Base-by-base conservation (phyloP, 2,888 invertebrate species). In the Polietes domitor region DNA sequence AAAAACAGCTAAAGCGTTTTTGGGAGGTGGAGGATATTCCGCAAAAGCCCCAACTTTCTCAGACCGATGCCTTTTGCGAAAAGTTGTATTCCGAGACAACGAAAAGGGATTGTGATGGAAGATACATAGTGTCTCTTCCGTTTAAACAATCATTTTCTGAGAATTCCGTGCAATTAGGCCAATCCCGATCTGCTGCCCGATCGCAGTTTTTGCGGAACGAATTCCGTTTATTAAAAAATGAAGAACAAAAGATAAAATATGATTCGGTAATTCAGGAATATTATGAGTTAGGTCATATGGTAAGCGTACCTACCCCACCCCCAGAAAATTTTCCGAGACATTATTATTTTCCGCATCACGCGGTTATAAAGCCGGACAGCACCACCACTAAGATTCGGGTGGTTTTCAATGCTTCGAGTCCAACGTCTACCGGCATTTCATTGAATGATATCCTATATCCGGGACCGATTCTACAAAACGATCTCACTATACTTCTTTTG, bases 21-120 rank as follows among this genome's bases (percentile, higher is more conserved):
- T 70, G 68, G 68, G 61, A 32, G 61, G 61, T 61, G 61, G 61
- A 61, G 17, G n/a, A 61, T 9, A 17, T 47, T 19, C 53, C 53
- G 17, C 68, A 68, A 24, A 15, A 43, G 4, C 68, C 19, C 5
- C 9, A 15, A 24, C 17, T 68, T 9, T 68, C 68, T 0, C 7
- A 9, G 1, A 15, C 21, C 21, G 68, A 68, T 26, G 6, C 21
- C 12, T 43, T 24, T 26, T 70, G 70, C 17, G 70, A 70, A 70
- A 47, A 70, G 5, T 26, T 70, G 26, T 70, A 24, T n/a, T 0
- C 37, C 1, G 26, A 26, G 19, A 70, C 43, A 1, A 47, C 47
- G 15, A 26, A 37, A 47, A 21, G 70, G 5, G 47, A 70, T 26
- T 26, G 26, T 17, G 32, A 32, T 17, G 63, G 63, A 2, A 47